Base-by-base conservation (phyloP, 2,797 vertebrate genomes). In the Phrynocephalus vlangalii region DNA sequence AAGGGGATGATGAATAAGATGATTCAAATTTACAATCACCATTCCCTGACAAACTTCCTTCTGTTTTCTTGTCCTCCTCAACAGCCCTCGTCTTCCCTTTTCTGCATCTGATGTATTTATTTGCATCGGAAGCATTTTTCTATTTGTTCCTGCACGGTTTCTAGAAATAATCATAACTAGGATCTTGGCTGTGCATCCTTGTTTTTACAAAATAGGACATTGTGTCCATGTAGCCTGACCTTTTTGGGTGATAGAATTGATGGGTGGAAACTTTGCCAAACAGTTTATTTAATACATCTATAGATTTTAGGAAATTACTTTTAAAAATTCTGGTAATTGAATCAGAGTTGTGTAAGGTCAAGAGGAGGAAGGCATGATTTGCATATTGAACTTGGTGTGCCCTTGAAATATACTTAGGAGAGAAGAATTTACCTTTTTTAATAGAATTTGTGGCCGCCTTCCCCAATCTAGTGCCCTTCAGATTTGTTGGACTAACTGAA, bases 241-340 rank as follows among this genome's bases (percentile, higher is more conserved):
- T 80, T 86, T 80, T 86, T 33, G 15, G 89, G 91, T 60, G 85
- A 80, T 83, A 81, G 38, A 76, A 86, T 38, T 78, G 50, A 75
- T 84, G 52, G 67, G 52, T 85, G 67, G 67, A 82, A 82, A 79
- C 28, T 18, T 72, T 84, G 67, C 52, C 56, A 85, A 82, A 76
- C 76, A 52, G 68, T 78, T 87, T 78, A 73, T 79, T 38, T 77
- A 89, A 84, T 86, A 90, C 85, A 78, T 84, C 82, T 38, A 78
- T 89, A 91, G 83, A 83, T 86, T 89, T 86, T 73, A 81, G 81
- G 86, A 88, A 85, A 77, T 78, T 52, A 67, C 73, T 78, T 92
- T 79, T 44, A 91, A 91, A 91, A 91, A 85, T 67, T 38, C 56
- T 38, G 50, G 56, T 80, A 83, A 85, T 72, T 77, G 78, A 87